Base-by-base conservation (phyloP, 2,888 invertebrate genomes). In the Sipha maydis region DNA sequence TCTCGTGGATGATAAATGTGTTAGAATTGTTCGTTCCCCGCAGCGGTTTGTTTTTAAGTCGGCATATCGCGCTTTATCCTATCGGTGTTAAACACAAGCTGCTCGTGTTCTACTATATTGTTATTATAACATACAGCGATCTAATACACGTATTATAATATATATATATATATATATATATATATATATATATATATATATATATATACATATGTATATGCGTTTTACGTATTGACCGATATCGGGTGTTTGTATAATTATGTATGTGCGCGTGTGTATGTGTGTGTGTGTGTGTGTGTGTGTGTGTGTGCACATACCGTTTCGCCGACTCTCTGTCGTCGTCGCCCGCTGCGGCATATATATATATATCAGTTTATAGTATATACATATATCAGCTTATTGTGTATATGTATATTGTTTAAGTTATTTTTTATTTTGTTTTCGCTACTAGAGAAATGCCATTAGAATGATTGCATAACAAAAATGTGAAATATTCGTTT, bases 381-480 rank as follows among this genome's bases (percentile, higher is more conserved):
- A n/a, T n/a, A n/a, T n/a, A n/a, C n/a, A n/a, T 38, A 38, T 38
- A 38, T 61, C 25, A 61, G 21, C 21, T 3, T 25, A 61, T 61
- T 5, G 7, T 7, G 11, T 54, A 9, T 34, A 34, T 31, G 1
- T n/a, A 28, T 14, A 28, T 71, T 28, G 31, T 71, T 71, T 31
- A 17, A 28, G 71, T 75, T 75, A 3, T 75, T 75, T 73, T 31
- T 34, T 38, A 0, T 75, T 38, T 34, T 38, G 19, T 61, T 61
- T 69, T 28, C 71, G 31, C 28, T 31, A 3, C 48, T n/a, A 76
- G 76, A 76, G 76, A 76, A 76, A 76, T 48, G 19, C 76, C 48
- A n/a, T 48, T 41, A 76, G n/a, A 48, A 76, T n/a, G 41, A 76
- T 76, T 41, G 28, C 28, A 8, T 11, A 28, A 69, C 28, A 3